These are phyloP conservation scores for Ochotona curzoniae DNA, from an alignment of 2,113 vertebrate genomes.

Conservation along the genomic window DNA sequence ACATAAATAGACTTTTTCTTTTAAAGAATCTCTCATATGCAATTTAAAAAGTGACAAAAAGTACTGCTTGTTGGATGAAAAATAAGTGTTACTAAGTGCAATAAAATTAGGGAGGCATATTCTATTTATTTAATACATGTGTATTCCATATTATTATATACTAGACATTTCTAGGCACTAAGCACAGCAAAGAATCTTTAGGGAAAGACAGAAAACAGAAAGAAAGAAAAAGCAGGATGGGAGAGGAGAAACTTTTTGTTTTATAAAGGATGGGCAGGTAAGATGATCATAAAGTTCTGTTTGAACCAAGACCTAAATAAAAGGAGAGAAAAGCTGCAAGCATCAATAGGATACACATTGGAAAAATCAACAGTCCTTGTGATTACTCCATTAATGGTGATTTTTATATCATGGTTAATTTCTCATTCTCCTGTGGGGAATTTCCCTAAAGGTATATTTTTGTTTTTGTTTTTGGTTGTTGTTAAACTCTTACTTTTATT, in stretches of 20 bases:
- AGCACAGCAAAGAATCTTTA: background rate
- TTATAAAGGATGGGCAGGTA: background rate
- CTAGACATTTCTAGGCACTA: background rate
- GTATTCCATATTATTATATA: background rate
- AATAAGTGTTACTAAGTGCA: background rate
- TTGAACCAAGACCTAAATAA: background rate
- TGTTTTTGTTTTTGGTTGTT: background rate
- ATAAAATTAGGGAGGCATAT: background rate
- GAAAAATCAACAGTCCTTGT: background rate
- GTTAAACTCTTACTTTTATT: conserved; percentile 28
- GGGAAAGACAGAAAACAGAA: background rate
- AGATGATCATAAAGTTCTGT: background rate
- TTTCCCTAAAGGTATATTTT: background rate
- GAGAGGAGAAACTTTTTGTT: background rate
- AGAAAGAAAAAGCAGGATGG: background rate
- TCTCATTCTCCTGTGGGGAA: conserved; percentile 10
- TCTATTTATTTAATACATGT: conserved; percentile 17
- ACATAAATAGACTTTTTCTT: too few relatives aligned
- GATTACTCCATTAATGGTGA: background rate
- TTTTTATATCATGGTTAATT: background rate
- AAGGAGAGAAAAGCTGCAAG: background rate
- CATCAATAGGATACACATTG: background rate
- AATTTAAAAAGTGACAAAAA: background rate
- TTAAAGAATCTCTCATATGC: too few relatives aligned
- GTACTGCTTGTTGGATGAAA: background rate